Evolutionary conservation across 2,113 vertebrate genomes (phyloP), one percentile per base, ranked within the genome.

Genomic region (Solenodon paradoxus): DNA sequence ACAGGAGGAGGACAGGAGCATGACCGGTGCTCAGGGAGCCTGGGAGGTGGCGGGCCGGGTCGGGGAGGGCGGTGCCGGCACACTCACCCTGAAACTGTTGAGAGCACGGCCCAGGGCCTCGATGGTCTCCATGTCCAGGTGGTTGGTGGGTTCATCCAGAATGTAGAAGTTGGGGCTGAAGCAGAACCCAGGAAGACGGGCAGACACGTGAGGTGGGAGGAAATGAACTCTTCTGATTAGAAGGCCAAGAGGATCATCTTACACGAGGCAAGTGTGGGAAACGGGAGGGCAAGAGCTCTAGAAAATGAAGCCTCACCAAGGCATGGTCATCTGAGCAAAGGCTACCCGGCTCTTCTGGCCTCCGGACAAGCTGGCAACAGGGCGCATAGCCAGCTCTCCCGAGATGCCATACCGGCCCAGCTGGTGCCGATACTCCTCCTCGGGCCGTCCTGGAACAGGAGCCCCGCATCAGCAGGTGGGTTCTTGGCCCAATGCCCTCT

Each of bases 321-420:
- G 98, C 99, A 99, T 99, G 0, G 99, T 99, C 99, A 99, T 99
- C 98, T 99, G 99, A 45, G 99, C 99, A 88, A 99, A 99, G 80
- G 99, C 99, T 90, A 99, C 99, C 0, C 99, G 98, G 86, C 99
- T 99, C 98, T 99, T 99, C 98, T 99, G 99, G 3, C 99, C 99
- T 30, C 99, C 99, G 0, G 99, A 99, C 82, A 99, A 98, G 96
- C 99, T 99, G 89, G 99, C 99, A 53, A 99, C 99, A 0, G 99
- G 99, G n/a, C 99, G 98, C 20, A 99, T 98, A 0, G 99, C 98
- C 79, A 99, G 98, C 90, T 99, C 99, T 3, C 99, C 99, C 0
- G 99, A 99, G 88, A 99, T 97, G 0, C 99, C 99, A 1, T 99
- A 99, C 5, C 99, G 98, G 4, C 99, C 99, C 97, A 99, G 98